Conservation (phyloP, 2,113 vertebrate species). For the Thryonomys swinderianus region DNA sequence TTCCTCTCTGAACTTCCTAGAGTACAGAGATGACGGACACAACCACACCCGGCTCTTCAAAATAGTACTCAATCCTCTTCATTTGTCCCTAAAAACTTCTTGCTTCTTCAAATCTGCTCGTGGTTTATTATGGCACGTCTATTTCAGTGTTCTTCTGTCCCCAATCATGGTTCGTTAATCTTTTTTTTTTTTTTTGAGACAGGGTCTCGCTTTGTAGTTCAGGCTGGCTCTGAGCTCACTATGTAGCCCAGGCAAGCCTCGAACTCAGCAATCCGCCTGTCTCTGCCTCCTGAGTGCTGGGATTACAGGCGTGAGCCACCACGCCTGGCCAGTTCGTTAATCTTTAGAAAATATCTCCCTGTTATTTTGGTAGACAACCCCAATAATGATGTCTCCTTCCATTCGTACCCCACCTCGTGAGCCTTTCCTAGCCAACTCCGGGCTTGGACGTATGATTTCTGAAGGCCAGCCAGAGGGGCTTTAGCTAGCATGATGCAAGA, state of each 20-base stretch:
- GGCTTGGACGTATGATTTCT: neutral
- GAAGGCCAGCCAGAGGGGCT: neutral
- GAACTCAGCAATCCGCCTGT: no score
- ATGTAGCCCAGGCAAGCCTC: no score
- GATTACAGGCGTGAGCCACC: no score
- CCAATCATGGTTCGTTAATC: neutral
- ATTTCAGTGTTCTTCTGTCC: neutral
- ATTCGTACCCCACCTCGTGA: neutral
- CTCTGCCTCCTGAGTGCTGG: no score
- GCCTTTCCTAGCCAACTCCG: neutral
- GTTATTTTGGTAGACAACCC: neutral
- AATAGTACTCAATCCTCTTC: neutral
- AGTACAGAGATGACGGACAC: neutral
- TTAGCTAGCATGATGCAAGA: neutral
- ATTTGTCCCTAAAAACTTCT: neutral
- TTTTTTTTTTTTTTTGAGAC: no score
- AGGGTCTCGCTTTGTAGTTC: no score
- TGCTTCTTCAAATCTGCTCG: neutral
- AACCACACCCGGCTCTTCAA: neutral
- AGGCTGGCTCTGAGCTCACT: no score
- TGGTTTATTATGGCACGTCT: neutral
- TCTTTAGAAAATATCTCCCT: neutral
- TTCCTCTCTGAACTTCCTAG: neutral
- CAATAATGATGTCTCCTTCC: neutral
- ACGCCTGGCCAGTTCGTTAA: no score